These are phyloP conservation scores for Branchellion lobata DNA, from an alignment of 2,888 invertebrate species.

Conservation along the genomic window DNA sequence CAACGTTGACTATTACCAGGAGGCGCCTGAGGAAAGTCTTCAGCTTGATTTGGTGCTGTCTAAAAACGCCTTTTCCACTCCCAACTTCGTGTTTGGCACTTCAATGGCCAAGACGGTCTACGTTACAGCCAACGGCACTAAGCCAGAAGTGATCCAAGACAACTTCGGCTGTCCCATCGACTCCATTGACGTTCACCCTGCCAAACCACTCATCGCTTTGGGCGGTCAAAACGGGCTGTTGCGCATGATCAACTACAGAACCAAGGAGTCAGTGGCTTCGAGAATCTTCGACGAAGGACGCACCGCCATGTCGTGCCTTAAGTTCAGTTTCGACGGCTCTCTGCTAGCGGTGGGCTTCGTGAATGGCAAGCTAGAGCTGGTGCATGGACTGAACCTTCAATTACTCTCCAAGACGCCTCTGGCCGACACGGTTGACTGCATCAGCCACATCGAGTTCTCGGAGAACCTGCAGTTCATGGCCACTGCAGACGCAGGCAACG, in stretches of 20 bases:
- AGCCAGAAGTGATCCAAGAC: slow-evolving; percentile 55
- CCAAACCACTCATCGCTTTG: slow-evolving; percentile 25
- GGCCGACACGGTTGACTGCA: slow-evolving; percentile 58
- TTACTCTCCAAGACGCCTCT: slow-evolving; percentile 59
- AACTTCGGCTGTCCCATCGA: slow-evolving; percentile 32
- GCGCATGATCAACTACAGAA: slow-evolving; percentile 29
- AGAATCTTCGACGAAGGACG: slow-evolving; percentile 35
- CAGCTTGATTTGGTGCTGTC: slow-evolving; percentile 61
- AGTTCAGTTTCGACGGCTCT: slow-evolving; percentile 8
- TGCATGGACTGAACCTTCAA: slow-evolving; percentile 60
- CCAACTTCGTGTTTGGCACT: slow-evolving; percentile 62
- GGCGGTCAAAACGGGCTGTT: slow-evolving; percentile 29
- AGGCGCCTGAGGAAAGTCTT: slow-evolving; percentile 53
- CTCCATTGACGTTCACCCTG: slow-evolving; percentile 25
- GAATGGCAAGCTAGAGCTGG: slow-evolving; percentile 57
- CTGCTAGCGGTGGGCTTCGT: slow-evolving; percentile 50
- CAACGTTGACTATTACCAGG: slow-evolving; percentile 43
- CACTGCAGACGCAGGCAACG: slow-evolving; percentile 59
- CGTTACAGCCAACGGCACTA: slow-evolving; percentile 59
- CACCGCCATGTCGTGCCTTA: background rate
- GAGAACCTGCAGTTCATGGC: slow-evolving; percentile 60
- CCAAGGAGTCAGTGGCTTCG: background rate
- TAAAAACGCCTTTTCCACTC: slow-evolving; percentile 58
- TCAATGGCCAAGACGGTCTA: slow-evolving; percentile 59
- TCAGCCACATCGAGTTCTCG: slow-evolving; percentile 61